Evolutionary conservation across 2,888 invertebrate species (phyloP), one percentile per base, ranked within the genome.

Genomic region (Rambutsinella grinnellia): DNA sequence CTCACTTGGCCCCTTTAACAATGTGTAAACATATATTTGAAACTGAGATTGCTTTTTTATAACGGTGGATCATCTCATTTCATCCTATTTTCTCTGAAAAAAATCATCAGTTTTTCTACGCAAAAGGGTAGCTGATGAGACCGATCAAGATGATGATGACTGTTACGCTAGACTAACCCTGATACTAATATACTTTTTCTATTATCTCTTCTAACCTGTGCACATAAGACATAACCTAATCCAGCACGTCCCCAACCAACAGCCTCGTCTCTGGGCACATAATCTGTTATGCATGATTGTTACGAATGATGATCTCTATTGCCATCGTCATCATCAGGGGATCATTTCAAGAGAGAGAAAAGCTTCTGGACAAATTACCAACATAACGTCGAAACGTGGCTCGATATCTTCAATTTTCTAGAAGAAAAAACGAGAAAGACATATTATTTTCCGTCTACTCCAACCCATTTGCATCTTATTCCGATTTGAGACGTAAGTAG

Each of bases 361-460:
- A 72, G 72, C 72, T 72, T 54, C 74, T 67, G 74, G 74, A 74
- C 74, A 74, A 74, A 74, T 74, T 74, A 74, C 74, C 21, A 67
- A 74, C 74, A 74, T 74, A 74, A 74, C 74, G 74, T 74, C 67
- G 56, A 74, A 74, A 74, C 74, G 74, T 74, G 74, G 74, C 67
- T 74, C 74, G 67, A 74, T 74, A 67, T 67, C 74, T 74, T 61
- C 67, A 67, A 67, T 74, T 74, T 74, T 54, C 65, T 27, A 27
- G 58, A 26, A n/a, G 24, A 61, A 57, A 67, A 47, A 53, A 63
- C 56, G 61, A 66, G 60, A 28, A 51, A 60, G 56, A 44, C 69
- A 70, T 56, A 62, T 65, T 62, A 74, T 67, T 74, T 67, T 67
- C 27, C 49, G 61, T 74, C 66, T 74, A 17, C 58, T 21, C 23